Evolutionary conservation across 1,140 invertebrate species (phyloP).

Genomic region (Dendroctonus valens): DNA sequence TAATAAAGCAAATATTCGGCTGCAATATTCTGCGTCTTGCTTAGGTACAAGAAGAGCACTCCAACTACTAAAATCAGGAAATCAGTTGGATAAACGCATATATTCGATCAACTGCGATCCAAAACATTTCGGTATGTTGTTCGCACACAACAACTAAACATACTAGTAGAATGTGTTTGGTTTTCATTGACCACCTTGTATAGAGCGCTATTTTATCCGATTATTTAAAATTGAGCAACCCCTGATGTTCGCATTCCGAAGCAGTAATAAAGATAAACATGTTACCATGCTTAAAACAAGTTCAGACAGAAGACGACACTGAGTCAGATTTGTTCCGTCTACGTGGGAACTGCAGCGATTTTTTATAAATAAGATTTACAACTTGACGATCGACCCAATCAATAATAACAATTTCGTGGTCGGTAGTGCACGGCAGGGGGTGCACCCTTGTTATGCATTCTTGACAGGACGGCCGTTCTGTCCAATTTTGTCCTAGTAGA

Average conservation of each 20-base stretch:
- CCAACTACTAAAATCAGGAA: too few relatives aligned
- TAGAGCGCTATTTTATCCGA: too few relatives aligned
- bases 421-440: slow-evolving; percentile 36
- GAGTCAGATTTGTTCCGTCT: slow-evolving; percentile 13
- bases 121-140: too few relatives aligned
- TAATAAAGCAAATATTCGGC: too few relatives aligned
- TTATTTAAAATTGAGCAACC: neutral
- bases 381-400: slow-evolving; percentile 34
- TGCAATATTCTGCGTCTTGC: too few relatives aligned
- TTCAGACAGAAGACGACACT: slow-evolving; percentile 3
- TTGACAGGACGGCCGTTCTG: slow-evolving; percentile 37
- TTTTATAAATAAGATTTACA: slow-evolving; percentile 30
- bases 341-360: slow-evolving; percentile 13
- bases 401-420: slow-evolving; percentile 39
- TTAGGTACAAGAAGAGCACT: too few relatives aligned
- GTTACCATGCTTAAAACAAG: neutral
- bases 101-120: too few relatives aligned
- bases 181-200: too few relatives aligned
- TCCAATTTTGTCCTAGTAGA: slow-evolving; percentile 25
- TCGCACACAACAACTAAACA: too few relatives aligned
- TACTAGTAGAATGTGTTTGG: too few relatives aligned
- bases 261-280: slow-evolving; percentile 2
- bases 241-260: neutral
- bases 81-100: too few relatives aligned
- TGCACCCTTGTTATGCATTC: slow-evolving; percentile 37